Conservation (phyloP, 2,113 vertebrate genomes). For the Chloebia gouldiae region DNA sequence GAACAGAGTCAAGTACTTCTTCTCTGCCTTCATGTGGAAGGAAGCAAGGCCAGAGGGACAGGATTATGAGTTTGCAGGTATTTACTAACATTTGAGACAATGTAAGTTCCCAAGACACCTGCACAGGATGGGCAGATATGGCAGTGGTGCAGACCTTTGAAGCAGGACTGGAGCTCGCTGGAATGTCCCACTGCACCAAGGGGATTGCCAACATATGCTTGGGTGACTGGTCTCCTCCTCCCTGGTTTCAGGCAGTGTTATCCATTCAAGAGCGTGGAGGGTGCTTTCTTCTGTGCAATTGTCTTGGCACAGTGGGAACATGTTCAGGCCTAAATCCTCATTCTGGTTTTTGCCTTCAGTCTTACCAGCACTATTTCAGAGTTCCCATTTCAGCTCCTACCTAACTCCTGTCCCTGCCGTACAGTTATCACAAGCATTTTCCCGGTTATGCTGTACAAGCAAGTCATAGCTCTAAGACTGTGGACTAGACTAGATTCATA, state of each 20-base stretch:
- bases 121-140: not conserved
- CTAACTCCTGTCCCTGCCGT: not conserved
- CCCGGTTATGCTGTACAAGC: not conserved
- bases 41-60: not conserved
- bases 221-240: rapidly evolving
- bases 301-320: not conserved
- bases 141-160: not conserved
- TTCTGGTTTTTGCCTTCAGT: not conserved
- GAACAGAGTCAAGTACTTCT: not conserved
- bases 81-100: not conserved
- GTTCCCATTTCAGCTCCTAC: not conserved
- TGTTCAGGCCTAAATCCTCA: not conserved
- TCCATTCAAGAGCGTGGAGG: not conserved
- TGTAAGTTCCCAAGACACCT: not conserved
- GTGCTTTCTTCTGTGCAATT: not conserved
- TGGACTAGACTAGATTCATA: not conserved
- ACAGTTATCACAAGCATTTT: not conserved
- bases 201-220: rapidly evolving
- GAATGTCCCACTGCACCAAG: not conserved
- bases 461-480: not conserved
- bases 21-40: not conserved
- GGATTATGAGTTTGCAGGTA: not conserved
- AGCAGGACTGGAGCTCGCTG: not conserved
- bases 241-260: not conserved
- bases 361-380: not conserved